Evolutionary conservation across 2,888 invertebrate genomes (phyloP), one percentile per base, ranked within the genome.

Genomic region (Eristalinus aeneus): DNA sequence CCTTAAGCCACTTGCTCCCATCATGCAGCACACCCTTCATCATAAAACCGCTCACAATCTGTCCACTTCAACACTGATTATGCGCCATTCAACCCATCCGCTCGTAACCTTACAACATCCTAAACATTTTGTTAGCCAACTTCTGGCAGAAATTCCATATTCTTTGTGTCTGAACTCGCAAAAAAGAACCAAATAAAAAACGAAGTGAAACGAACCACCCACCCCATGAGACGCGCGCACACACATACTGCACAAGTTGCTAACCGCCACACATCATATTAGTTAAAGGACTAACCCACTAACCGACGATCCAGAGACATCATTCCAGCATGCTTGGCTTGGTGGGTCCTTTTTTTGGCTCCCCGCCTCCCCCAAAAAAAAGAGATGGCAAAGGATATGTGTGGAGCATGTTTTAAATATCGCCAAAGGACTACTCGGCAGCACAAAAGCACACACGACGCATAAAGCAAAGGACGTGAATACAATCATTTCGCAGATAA

Each of bases 21-120:
- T 9, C 54, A 32, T 69, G 53, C 61, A 23, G 60, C 34, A n/a
- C 64, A 46, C 56, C 77, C 54, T 27, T 22, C 39, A 53, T 31
- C 46, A 79, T 16, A 46, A 46, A 71, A 79, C 63, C 65, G 27
- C 27, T 36, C 32, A 69, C 36, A 79, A 84, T 79, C 74, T 75
- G 60, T 67, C 65, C 39, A 69, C 73, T 60, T 67, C 34, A 71
- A 72, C 75, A 67, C 75, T 79, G 84, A 84, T 84, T 79, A 79
- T 61, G 61, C 27, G 36, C 54, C 23, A 69, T 75, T 79, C 65
- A 65, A 46, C 60, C 58, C 27, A 34, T 58, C 58, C 56, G 53
- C 23, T n/a, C 36, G 16, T n/a, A 68, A 68, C 74, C 79, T 58
- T 73, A 22, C 10, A 65, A n/a, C 61, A 54, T 34, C 23, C 61